Base-by-base conservation (phyloP, 2,113 vertebrate species). In the Ramphastos sulfuratus region DNA sequence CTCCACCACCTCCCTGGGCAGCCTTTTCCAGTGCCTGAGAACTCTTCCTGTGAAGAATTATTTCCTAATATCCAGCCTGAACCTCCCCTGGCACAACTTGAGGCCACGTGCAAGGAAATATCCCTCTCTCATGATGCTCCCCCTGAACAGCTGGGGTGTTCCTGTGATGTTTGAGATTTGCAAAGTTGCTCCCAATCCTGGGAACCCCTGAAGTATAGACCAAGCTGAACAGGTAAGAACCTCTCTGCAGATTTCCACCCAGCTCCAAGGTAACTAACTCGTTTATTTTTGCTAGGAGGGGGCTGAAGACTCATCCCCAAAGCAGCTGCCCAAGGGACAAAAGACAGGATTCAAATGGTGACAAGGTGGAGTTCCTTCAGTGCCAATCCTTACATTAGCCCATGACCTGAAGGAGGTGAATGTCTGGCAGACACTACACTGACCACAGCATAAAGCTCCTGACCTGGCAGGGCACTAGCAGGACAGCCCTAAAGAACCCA, bases 321-420 rank as follows among this genome's bases (percentile, higher is more conserved):
- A 31, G 46, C 24, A 33, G 50, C 55, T 82, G 67, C 23, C 33
- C 74, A 18, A 12, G 60, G 75, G 55, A 59, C 84, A 74, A 89
- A 93, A 82, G 71, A 66, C 75, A 67, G 50, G 25, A 66, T 24
- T 55, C 27, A 44, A 39, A 74, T 4, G 18, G 23, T 67, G 44
- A 64, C 8, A 1, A 74, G 37, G 92, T 74, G 55, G 55, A 85
- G 91, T 85, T 75, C 25, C 39, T 84, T 55, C 66, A 55, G 44
- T 59, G 64, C 58, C 80, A 77, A 94, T 70, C 39, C 93, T 46
- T 78, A n/a, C 18, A 44, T 42, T 39, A 81, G 76, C 37, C 52
- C 48, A 24, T 0, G 5, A 60, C 73, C 54, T 88, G 67, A 70
- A 74, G 33, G 23, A 52, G 39, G 12, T 48, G 9, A 91, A 25